Conservation (phyloP, 2,113 vertebrate species). For the Vulpes lagopus region DNA sequence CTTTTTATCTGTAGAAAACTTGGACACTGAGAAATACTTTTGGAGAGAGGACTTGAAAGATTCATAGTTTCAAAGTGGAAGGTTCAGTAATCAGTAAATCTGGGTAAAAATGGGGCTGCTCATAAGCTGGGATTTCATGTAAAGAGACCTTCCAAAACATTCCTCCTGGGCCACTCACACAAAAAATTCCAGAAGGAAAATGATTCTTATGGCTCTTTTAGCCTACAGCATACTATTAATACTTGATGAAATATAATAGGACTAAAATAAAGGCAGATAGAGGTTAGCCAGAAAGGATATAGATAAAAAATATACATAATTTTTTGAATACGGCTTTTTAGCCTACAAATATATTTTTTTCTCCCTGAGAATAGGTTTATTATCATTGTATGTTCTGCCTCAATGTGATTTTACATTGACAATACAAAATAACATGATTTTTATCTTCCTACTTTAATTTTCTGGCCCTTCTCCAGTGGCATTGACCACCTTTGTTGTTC, state of each 20-base stretch:
- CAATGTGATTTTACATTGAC: constrained; percentile 41
- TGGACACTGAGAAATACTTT: neutral
- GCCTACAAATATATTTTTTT: neutral
- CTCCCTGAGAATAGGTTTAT: constrained; percentile 25
- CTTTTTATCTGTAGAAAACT: constrained; percentile 3
- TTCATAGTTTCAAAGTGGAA: neutral
- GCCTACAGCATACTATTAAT: neutral
- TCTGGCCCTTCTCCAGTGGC: neutral
- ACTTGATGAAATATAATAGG: neutral
- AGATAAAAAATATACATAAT: neutral
- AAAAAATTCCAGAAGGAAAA: neutral
- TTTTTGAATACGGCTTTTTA: constrained; percentile 36
- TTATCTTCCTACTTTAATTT: constrained; percentile 64
- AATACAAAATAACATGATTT: constrained; percentile 24
- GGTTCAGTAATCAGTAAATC: neutral
- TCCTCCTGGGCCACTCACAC: no score
- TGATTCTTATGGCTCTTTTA: neutral
- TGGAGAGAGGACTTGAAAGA: neutral
- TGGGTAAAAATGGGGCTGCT: neutral
- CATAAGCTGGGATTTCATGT: neutral
- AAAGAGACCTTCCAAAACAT: neutral
- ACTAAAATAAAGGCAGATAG: constrained; percentile 55
- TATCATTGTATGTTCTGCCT: neutral
- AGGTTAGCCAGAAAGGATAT: neutral
- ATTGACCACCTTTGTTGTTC: constrained; percentile 4